Evolutionary conservation across 1,140 invertebrate genomes (phyloP).

Genomic region (Polypedilum vanderplanki): DNA sequence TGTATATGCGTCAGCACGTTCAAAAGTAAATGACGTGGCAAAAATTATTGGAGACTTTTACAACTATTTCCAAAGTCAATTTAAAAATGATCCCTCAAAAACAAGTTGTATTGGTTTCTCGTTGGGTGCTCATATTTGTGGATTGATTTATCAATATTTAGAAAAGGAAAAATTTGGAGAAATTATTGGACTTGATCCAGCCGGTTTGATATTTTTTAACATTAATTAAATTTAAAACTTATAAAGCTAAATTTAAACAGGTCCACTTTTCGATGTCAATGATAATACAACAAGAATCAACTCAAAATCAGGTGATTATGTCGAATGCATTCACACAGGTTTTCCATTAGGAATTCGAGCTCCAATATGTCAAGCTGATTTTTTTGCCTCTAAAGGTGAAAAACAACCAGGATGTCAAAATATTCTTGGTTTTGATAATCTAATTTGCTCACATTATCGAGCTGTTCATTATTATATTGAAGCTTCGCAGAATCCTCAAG

Average conservation of each 20-base stretch:
- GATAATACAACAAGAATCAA: slow-evolving; percentile 50
- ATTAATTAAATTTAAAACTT: too few species aligned
- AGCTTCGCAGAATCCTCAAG: slow-evolving; percentile 38
- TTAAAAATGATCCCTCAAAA: slow-evolving; percentile 48
- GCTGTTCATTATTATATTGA: slow-evolving; percentile 54
- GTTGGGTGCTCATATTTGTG: slow-evolving; percentile 53
- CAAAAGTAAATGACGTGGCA: slow-evolving; percentile 48
- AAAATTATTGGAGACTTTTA: slow-evolving; percentile 47
- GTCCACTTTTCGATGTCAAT: not conserved
- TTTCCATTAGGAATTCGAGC: slow-evolving; percentile 42
- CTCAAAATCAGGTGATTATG: slow-evolving; percentile 56
- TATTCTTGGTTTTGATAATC: slow-evolving; percentile 39
- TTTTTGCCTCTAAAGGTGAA: slow-evolving; percentile 60
- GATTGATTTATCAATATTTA: not conserved
- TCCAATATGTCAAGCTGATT: slow-evolving; percentile 60
- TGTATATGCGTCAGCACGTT: slow-evolving; percentile 46
- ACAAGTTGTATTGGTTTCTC: slow-evolving; percentile 60
- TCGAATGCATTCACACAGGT: slow-evolving; percentile 68
- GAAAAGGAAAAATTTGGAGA: slow-evolving; percentile 39
- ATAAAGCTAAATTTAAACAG: not conserved
- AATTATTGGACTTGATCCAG: slow-evolving; percentile 52
- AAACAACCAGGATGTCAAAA: slow-evolving; percentile 58
- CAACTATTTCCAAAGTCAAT: slow-evolving; percentile 44
- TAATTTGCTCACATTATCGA: slow-evolving; percentile 49
- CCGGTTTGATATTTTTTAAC: slow-evolving; percentile 32